Evolutionary conservation across 2,113 vertebrate genomes (phyloP).

Genomic region (Coracopsis vasa): DNA sequence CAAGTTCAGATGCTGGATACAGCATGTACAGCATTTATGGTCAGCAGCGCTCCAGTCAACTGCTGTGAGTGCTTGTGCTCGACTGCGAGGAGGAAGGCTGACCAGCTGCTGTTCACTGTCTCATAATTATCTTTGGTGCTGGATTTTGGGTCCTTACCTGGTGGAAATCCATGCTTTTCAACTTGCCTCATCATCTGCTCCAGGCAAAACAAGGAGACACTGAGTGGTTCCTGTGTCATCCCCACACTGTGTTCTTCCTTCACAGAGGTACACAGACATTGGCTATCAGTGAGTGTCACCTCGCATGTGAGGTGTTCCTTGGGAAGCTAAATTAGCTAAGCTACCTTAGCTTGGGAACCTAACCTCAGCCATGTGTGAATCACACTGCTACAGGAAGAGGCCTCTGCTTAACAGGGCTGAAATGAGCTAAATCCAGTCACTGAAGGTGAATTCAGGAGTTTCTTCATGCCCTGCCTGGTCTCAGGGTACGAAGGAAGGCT

Average conservation of each 20-base stretch:
- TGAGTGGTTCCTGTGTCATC: neutral
- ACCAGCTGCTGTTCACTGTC: neutral
- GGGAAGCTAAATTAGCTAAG: neutral
- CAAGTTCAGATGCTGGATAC: neutral
- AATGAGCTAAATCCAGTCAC: neutral
- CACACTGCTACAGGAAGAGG: neutral
- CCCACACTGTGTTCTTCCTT: neutral
- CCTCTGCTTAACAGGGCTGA: neutral
- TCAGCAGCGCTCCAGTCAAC: neutral
- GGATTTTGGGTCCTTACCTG: neutral
- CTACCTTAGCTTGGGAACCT: neutral
- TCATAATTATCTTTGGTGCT: neutral
- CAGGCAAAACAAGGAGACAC: neutral
- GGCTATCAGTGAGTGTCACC: neutral
- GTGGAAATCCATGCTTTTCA: neutral
- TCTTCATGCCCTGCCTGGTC: neutral
- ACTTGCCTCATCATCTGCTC: neutral
- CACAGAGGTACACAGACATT: neutral
- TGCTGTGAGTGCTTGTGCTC: neutral
- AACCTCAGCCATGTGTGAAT: neutral
- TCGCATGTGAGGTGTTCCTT: neutral
- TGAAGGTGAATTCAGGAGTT: neutral
- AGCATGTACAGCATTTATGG: neutral
- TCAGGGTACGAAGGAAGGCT: neutral
- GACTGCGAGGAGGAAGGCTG: neutral